Conservation (phyloP, 2,888 invertebrate species). For the Molorchus minor region DNA sequence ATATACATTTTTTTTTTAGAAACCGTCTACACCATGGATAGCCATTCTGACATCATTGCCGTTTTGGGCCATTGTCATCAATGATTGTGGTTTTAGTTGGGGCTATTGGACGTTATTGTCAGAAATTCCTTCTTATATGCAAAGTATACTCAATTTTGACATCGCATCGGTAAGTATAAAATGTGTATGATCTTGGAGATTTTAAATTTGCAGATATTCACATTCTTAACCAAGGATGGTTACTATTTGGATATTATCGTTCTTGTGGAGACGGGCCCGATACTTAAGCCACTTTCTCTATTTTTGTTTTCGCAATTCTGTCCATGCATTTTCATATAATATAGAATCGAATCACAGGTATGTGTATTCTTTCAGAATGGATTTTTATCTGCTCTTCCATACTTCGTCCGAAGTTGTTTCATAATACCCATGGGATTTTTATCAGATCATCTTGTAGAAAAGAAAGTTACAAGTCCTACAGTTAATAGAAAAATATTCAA, state of each 20-base stretch:
- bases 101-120: constrained; percentile 86
- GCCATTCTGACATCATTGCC: constrained; percentile 77
- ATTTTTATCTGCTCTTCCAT: constrained; percentile 74
- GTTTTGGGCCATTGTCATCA: constrained; percentile 76
- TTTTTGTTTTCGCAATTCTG: too few species aligned
- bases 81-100: constrained; percentile 79
- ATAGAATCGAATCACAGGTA: too few species aligned
- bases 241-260: too few species aligned
- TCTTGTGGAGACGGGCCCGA: too few species aligned
- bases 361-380: constrained; percentile 71
- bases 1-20: constrained; percentile 33
- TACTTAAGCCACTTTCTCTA: too few species aligned
- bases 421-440: constrained; percentile 75
- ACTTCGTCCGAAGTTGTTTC: constrained; percentile 74
- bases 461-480: constrained; percentile 49
- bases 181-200: too few species aligned
- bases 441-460: constrained; percentile 70
- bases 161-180: constrained; percentile 72
- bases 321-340: too few species aligned
- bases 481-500: constrained; percentile 68
- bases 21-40: constrained; percentile 73
- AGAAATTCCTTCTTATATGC: constrained; percentile 83
- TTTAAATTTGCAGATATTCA: too few species aligned
- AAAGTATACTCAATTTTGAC: constrained; percentile 74
- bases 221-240: too few species aligned